Evolutionary conservation across 2,113 vertebrate genomes (phyloP), one percentile per base, ranked within the genome.

Genomic region (Regulus satrapa): DNA sequence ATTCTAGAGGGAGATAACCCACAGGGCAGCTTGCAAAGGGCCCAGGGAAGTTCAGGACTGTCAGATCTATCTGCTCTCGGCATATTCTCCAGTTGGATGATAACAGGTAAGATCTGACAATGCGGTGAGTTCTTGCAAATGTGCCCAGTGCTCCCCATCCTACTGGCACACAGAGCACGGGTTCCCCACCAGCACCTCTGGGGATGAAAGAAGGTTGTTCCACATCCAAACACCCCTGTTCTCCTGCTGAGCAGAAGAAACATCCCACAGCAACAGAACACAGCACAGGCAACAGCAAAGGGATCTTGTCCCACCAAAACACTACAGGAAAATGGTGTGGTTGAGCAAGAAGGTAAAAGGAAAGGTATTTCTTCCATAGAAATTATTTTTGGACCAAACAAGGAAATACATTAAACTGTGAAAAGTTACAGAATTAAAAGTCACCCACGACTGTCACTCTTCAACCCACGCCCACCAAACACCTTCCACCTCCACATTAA

Each of bases 341-440:
- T 7, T 56, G 40, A 73, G 55, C 59, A 73, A 10, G 2, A 14
- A 72, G 51, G 73, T n/a, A 73, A 49, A 58, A 71, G 38, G 28
- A 72, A 72, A 73, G 55, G 14, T 8, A 14, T 58, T 79, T 83
- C 68, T 68, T 40, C 41, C 78, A 21, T 1, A 77, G 45, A 80
- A 77, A 54, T 41, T 11, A 41, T 48, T 87, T 93, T 94, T 69
- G 74, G 86, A 92, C 55, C 63, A 83, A 91, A 88, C 54, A 62
- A 92, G 66, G 52, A 75, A 62, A 94, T 85, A 62, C 2, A n/a
- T 12, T 18, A 46, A 82, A 24, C 10, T 48, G 38, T 40, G 78
- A 78, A 69, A 94, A 85, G 55, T 23, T 71, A 46, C 25, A 63
- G 73, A 91, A 84, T 63, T 58, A 45, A 7, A 75, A 80, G 51